Evolutionary conservation across 2,113 vertebrate species (phyloP), one percentile per base, ranked within the genome.

Genomic region (Loxodonta africana): DNA sequence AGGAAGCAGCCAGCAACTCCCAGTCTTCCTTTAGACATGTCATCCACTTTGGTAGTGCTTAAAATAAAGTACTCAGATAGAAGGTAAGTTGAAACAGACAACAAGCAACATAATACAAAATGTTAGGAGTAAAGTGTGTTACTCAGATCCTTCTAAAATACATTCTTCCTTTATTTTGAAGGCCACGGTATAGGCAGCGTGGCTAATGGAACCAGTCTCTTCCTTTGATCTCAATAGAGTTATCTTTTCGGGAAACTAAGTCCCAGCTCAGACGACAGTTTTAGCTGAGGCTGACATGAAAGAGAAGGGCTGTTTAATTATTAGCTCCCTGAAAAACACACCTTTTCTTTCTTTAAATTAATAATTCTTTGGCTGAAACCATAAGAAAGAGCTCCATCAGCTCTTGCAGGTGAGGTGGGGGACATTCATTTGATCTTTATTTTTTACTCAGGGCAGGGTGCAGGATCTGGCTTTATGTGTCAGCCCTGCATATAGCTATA

Each of bases 41-140:
- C 99, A 99, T 99, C 99, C 99, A 99, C 99, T 99, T 99, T 98
- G 98, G 98, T 97, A 99, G 98, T 97, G 98, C 99, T 99, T 99
- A 99, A 99, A 99, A 99, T 99, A 99, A 99, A 99, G 99, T 99
- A 99, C 99, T 98, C 98, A 98, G 98, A 99, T 98, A 99, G 98
- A 98, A 99, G 98, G 98, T 98, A 98, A 98, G 99, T 99, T 99
- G 99, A 98, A 99, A 99, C 98, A 99, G 99, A 99, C 99, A 99
- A 99, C 99, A 99, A 99, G 99, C 99, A 98, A 99, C 97, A 98
- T 98, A 98, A 98, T 99, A 99, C 99, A 99, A 98, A 99, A 99
- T 99, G 99, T 99, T 99, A 99, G 6, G 97, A 99, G 99, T 99
- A 99, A 99, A 99, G 99, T 98, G 99, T 98, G 98, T 99, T 99